These are phyloP conservation scores for Hyperopisus bebe DNA, from an alignment of 2,113 vertebrate species.

Conservation along the genomic window DNA sequence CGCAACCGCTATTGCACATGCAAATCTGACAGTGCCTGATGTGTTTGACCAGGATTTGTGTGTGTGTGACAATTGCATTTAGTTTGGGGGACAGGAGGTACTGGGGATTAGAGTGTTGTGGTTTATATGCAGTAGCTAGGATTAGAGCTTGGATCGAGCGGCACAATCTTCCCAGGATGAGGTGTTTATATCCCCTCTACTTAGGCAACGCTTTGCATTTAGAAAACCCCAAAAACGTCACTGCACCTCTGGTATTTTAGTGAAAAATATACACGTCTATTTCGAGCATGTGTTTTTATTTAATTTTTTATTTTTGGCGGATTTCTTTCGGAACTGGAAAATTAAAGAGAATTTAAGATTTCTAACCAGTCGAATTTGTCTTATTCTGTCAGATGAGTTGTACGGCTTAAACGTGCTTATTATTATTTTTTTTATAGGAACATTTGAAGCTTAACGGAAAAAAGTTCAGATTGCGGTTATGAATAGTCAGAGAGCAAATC, in stretches of 20 bases:
- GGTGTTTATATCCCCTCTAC: not conserved
- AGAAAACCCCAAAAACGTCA: not conserved
- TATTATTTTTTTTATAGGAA: not conserved
- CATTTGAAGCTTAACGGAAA: not conserved
- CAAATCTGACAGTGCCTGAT: not conserved
- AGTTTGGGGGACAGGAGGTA: not conserved
- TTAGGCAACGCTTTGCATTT: not conserved
- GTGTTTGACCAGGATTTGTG: not conserved
- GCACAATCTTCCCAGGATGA: not conserved
- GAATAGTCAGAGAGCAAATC: conserved; percentile 22
- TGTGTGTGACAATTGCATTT: not conserved
- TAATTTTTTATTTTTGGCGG: not conserved
- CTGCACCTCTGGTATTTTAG: not conserved
- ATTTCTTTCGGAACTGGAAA: not conserved
- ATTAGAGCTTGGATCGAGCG: not conserved
- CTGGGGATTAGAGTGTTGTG: not conserved
- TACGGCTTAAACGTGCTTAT: not conserved
- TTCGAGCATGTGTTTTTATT: not conserved
- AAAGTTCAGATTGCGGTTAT: conserved; percentile 26
- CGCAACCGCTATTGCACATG: not conserved
- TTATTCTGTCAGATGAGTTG: not conserved
- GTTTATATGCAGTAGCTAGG: not conserved
- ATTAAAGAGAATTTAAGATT: not conserved
- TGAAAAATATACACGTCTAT: not conserved
- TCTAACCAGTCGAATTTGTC: not conserved